Evolutionary conservation across 2,888 invertebrate genomes (phyloP).

Genomic region (Himalopsyche kuldschensis): DNA sequence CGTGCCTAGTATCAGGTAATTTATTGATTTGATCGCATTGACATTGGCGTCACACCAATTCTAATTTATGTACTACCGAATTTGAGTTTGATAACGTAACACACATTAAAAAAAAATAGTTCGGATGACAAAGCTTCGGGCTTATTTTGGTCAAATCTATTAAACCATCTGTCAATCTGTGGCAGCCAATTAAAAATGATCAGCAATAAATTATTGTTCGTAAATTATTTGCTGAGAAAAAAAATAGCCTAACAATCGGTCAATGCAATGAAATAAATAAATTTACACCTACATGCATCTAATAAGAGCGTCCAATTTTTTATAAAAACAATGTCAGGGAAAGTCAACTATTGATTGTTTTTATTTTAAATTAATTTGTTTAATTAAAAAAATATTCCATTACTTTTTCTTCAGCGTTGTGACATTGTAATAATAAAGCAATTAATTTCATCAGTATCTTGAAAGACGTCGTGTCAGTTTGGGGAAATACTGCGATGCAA

Average conservation of each 20-base stretch:
- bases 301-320: background rate
- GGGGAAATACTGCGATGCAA: too few relatives aligned
- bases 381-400: too few relatives aligned
- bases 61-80: background rate
- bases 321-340: background rate
- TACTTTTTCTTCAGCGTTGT: too few relatives aligned
- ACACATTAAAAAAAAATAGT: background rate
- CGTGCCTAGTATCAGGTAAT: background rate
- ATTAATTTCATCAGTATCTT: too few relatives aligned
- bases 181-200: background rate
- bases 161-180: background rate
- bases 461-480: too few relatives aligned
- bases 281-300: background rate
- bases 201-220: background rate
- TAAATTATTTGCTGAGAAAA: background rate
- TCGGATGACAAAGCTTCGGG: background rate
- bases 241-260: background rate
- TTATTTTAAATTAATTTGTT: too few relatives aligned
- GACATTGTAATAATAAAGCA: too few relatives aligned
- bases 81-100: background rate
- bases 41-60: background rate
- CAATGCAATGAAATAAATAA: background rate
- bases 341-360: background rate
- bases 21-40: background rate
- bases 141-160: background rate